A percentile compares a stretch with the other conserved stretches of the same genome.
phyloP scores from a whole-genome alignment of 2,797 vertebrate species.

The Siniperca scherzeri region DNA sequence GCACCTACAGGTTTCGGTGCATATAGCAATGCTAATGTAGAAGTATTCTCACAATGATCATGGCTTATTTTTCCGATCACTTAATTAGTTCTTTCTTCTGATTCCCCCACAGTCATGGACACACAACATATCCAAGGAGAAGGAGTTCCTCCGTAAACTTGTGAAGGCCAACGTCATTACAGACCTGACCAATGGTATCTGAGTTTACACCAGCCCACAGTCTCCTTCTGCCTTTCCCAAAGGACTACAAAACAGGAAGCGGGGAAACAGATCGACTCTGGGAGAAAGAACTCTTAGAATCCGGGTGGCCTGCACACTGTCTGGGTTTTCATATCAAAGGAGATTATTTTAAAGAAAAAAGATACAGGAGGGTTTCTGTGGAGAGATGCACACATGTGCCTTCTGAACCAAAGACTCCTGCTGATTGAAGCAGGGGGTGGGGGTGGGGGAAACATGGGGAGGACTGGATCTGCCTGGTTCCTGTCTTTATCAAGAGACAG shows the following conservation, averaged over 20 bases:
- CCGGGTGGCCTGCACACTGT: constrained; percentile 57
- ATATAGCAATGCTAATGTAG: neutral
- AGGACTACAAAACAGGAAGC: constrained; percentile 66
- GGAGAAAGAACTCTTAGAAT: constrained; percentile 40
- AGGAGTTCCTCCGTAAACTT: constrained; percentile 95
- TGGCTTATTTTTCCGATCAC: neutral
- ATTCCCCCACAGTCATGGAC: constrained; percentile 91
- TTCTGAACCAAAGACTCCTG: constrained; percentile 83
- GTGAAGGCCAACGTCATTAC: constrained; percentile 93
- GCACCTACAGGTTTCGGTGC: constrained; percentile 5
- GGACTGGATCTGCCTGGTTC: constrained; percentile 45
- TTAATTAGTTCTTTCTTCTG: constrained; percentile 15
- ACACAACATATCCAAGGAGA: constrained; percentile 95
- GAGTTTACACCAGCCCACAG: constrained; percentile 74
- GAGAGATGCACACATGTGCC: constrained; percentile 80
- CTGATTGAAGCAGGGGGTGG: constrained; percentile 50
- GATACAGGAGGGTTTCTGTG: constrained; percentile 56
- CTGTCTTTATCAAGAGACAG: constrained; percentile 38
- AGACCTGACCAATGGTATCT: constrained; percentile 95
- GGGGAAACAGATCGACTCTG: constrained; percentile 48
- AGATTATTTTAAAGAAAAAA: constrained; percentile 54
- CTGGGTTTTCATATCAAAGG: constrained; percentile 63
- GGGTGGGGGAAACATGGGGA: neutral
- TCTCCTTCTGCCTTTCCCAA: constrained; percentile 66
- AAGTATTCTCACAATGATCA: neutral